Evolutionary conservation across 2,888 invertebrate genomes (phyloP).

Genomic region (Nysson spinosus): DNA sequence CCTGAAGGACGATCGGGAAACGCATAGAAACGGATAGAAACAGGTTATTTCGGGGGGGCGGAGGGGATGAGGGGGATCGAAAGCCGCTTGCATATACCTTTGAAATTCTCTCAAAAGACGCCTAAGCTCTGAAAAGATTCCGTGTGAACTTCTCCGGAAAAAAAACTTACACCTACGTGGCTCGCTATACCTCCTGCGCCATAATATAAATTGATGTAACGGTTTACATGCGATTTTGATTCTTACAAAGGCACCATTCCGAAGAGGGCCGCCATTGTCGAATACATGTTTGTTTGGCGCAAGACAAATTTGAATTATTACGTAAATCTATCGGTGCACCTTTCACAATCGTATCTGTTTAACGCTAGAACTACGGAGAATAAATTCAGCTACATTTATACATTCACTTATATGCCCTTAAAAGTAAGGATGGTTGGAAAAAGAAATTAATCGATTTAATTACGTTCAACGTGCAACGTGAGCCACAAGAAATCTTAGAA

Average conservation of each 20-base stretch:
- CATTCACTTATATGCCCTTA: too few species aligned
- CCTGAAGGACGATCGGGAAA: conserved; percentile 30
- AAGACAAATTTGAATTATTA: too few species aligned
- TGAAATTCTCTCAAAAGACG: conserved; percentile 13
- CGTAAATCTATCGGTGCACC: too few species aligned
- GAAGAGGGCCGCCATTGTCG: background rate
- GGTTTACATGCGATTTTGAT: conserved; percentile 1
- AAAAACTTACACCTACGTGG: conserved; percentile 18
- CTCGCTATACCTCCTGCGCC: conserved; percentile 1
- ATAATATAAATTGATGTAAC: conserved; percentile 1
- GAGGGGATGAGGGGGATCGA: conserved; percentile 7
- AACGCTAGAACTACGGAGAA: too few species aligned
- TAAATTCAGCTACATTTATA: too few species aligned
- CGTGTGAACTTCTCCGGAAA: conserved; percentile 22
- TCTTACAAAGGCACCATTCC: too few species aligned
- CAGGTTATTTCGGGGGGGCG: conserved; percentile 51
- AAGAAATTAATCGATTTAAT: too few species aligned
- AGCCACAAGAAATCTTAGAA: too few species aligned
- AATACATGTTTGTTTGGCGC: background rate
- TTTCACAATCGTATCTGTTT: too few species aligned
- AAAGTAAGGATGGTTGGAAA: too few species aligned
- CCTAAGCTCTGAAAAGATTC: too few species aligned
- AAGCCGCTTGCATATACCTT: conserved; percentile 41
- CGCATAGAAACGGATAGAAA: conserved; percentile 51
- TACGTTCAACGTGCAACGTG: too few species aligned